These are phyloP conservation scores for Scaptomyza polygonia DNA, from an alignment of 2,888 invertebrate species.

Conservation along the genomic window DNA sequence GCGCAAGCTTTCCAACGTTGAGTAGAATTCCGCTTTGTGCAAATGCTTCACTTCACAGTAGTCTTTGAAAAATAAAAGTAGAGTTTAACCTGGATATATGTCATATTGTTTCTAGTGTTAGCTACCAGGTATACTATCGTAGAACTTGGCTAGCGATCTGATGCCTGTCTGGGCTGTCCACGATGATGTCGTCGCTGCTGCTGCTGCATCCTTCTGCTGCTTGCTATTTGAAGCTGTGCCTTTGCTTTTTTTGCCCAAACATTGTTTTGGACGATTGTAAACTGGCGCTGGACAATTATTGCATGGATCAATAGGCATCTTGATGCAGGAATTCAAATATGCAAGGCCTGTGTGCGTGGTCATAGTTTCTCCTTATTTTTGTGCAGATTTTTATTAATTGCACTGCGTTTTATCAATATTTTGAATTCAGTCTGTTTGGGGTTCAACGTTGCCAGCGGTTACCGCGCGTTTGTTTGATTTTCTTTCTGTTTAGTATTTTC, in stretches of 20 bases:
- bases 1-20: slow-evolving; percentile 86
- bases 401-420: slow-evolving; percentile 70
- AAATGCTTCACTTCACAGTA: slow-evolving; percentile 91
- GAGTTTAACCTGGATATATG: background rate
- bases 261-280: slow-evolving; percentile 86
- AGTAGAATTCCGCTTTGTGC: slow-evolving; percentile 90
- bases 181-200: slow-evolving; percentile 19
- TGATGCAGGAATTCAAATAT: slow-evolving; percentile 89
- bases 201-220: slow-evolving; percentile 16
- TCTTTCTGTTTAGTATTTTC: slow-evolving; percentile 59
- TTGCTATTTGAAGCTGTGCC: slow-evolving; percentile 6
- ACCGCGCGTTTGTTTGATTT: slow-evolving; percentile 29
- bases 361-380: slow-evolving; percentile 74
- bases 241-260: slow-evolving; percentile 69
- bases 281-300: slow-evolving; percentile 89
- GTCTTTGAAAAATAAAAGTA: slow-evolving; percentile 83
- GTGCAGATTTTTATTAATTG: slow-evolving; percentile 12
- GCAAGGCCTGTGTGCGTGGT: slow-evolving; percentile 87
- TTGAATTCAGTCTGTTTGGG: slow-evolving; percentile 32
- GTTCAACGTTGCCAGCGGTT: slow-evolving; percentile 64
- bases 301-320: slow-evolving; percentile 89
- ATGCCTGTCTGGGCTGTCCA: slow-evolving; percentile 83
- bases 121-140: slow-evolving; percentile 89
- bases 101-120: background rate
- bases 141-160: slow-evolving; percentile 89